Percentiles rank a stretch among this genome's conserved stretches.
Conservation (phyloP, 2,888 invertebrate species). For the Cinara cedri region DNA sequence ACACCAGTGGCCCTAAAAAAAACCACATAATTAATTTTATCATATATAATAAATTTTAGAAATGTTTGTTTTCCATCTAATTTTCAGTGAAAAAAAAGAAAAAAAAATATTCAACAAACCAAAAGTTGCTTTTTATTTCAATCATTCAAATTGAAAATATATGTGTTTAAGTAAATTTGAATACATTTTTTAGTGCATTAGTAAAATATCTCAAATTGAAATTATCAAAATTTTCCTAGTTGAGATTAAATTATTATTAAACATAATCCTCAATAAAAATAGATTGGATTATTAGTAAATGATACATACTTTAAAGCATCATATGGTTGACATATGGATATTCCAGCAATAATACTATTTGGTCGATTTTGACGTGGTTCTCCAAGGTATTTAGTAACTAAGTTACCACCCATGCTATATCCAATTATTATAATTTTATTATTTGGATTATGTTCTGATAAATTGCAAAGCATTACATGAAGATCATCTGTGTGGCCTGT, state of each 20-base stretch:
- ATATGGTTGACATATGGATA: slow-evolving; percentile 94
- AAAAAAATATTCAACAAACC: neutral
- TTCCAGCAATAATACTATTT: slow-evolving; percentile 79
- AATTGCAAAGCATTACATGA: slow-evolving; percentile 78
- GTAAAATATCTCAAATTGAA: neutral
- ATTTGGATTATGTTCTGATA: slow-evolving; percentile 75
- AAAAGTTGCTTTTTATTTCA: neutral
- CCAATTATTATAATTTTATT: slow-evolving; percentile 84
- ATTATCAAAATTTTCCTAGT: neutral
- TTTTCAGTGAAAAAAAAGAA: no score
- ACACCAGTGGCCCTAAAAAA: slow-evolving; percentile 77
- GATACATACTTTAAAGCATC: slow-evolving; percentile 83
- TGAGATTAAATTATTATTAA: neutral
- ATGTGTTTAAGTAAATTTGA: neutral
- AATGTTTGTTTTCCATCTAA: no score
- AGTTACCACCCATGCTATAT: slow-evolving; percentile 92
- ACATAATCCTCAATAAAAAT: neutral
- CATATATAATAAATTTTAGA: neutral
- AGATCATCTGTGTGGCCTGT: slow-evolving; percentile 89
- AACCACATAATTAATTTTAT: slow-evolving; percentile 49
- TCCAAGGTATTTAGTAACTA: slow-evolving; percentile 91
- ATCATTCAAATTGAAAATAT: neutral
- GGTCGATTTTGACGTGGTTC: slow-evolving; percentile 72
- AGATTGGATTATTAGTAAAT: slow-evolving; percentile 1
- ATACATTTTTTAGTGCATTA: no score